Evolutionary conservation across 2,888 invertebrate genomes (phyloP), one percentile per base, ranked within the genome.

Genomic region (Ptilodon capucinus): DNA sequence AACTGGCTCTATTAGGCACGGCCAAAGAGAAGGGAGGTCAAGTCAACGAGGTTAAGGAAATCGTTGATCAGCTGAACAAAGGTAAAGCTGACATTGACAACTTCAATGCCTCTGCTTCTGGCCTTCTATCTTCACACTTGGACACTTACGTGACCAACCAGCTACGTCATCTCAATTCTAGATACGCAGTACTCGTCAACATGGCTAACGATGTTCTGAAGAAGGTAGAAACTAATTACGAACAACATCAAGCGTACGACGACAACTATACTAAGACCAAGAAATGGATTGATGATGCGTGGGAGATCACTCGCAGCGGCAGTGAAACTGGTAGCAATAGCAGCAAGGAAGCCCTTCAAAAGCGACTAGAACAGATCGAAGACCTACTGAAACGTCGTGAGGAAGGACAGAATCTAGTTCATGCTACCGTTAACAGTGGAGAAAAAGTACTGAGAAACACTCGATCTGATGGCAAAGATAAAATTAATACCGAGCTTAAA

Each of bases 111-210:
- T 94, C 95, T 0, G 96, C 97, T 6, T 92, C 95, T 44, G 93
- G 93, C 5, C 87, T 97, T 16, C 77, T 97, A 0, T 93, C 96
- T 43, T 97, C 97, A 0, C 97, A 97, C 66, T 84, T 97, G 43
- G 97, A 97, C 64, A 95, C 95, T 0, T 97, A 97, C 68, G 95
- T 97, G 0, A 96, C 95, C 68, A 97, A 97, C 76, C 97, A 97
- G 76, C 81, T 97, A 42, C 93, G 97, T 55, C 96, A 96, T 71
- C 87, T 97, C 13, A 97, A 97, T 79, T 97, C 97, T 0, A 93
- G 97, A 67, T 97, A 97, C 68, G 97, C 97, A 92, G 97, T 97
- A 0, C 94, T 97, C 74, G 92, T 97, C 0, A 97, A 97, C 79
- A 92, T 97, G 74, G 97, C 95, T 0, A 96, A 96, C 75, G 97